Base-by-base conservation (phyloP, 1,140 invertebrate genomes). In the Drosophila baimaii region DNA sequence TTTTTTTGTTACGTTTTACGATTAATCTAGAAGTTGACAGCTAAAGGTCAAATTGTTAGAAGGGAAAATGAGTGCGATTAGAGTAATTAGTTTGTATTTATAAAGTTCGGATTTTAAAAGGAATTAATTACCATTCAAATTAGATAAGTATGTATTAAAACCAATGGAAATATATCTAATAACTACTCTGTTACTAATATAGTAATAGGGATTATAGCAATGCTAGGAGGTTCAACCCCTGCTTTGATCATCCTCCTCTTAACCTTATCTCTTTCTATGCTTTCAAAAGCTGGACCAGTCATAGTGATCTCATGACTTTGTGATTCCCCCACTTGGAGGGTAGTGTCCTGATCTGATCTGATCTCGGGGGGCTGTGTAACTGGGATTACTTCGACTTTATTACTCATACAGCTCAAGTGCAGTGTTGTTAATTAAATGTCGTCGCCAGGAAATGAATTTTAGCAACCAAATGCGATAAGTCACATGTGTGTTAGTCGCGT, bases 401-500 rank as follows among this genome's bases (percentile, higher is more conserved):
- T 68, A 64, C 17, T 64, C 64, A 64, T 41, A 1, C 15, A n/a
- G 13, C 21, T n/a, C 17, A 41, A 37, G 37, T 69, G 46, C 44
- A 69, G 25, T 25, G 19, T 59, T 33, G 43, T 51, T 79, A 73
- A 79, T 73, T 73, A 59, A 66, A 43, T 59, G 33, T 44, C 68
- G 49, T 73, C 33, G 49, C 25, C 41, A 54, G 69, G 43, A 79
- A 79, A 69, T 75, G 46, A 54, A 63, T 75, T 75, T 57, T n/a
- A 70, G 51, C 37, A 56, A 58, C 47, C 27, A 27, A 64, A 66
- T 61, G 77, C 51, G 77, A 79, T 57, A 79, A 79, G 76, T 79
- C 63, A 23, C 49, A 71, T 35, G 59, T 64, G 27, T 41, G 59
- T 64, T 64, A 39, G 25, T n/a, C 43, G 57, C 17, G 13, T 46